Evolutionary conservation across 2,113 vertebrate species (phyloP), one percentile per base, ranked within the genome.

Genomic region (Percina caprodes): DNA sequence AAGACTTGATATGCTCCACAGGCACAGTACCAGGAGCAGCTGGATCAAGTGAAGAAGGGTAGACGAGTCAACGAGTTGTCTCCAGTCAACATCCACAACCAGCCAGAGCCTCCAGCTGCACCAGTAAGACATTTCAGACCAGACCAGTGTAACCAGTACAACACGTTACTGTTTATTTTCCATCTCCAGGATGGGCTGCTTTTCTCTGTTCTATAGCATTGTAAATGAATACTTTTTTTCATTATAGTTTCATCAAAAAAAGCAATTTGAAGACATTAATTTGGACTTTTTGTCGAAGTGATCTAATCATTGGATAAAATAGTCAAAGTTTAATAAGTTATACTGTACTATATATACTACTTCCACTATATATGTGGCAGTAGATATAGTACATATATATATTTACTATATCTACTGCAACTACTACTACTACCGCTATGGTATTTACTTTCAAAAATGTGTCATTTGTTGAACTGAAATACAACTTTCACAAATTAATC

Each of bases 1-100:
- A 2, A 55, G 8, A 14, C 45, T 45, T 24, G 15, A 0, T 68
- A 0, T 77, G 42, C 7, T 73, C 15, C 13, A 18, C 91, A 99
- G 98, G 51, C 58, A 0, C 93, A 92, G 52, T 97, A 94, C 90
- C 90, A 96, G 45, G 93, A 96, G 49, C 96, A 94, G 90, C 92
- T 96, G 2, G 88, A 93, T 51, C 81, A 69, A 26, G 80, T 97
- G 77, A 95, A 90, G 83, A 94, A 52, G 0, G 96, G 96, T 4
- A 80, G 39, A 6, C 86, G 39, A 7, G 74, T 92, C 66, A 60
- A 58, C 13, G 92, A 93, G 24, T 79, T 96, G 13, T 42, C 79
- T 4, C 75, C 59, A 12, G 69, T 94, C 30, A 62, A 67, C 33
- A 2, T 85, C 8, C 74, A 71, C 51, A 89, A 82, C 56, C 33